These are phyloP conservation scores for Megaptera novaeangliae DNA, from an alignment of 2,113 vertebrate genomes.

Conservation along the genomic window DNA sequence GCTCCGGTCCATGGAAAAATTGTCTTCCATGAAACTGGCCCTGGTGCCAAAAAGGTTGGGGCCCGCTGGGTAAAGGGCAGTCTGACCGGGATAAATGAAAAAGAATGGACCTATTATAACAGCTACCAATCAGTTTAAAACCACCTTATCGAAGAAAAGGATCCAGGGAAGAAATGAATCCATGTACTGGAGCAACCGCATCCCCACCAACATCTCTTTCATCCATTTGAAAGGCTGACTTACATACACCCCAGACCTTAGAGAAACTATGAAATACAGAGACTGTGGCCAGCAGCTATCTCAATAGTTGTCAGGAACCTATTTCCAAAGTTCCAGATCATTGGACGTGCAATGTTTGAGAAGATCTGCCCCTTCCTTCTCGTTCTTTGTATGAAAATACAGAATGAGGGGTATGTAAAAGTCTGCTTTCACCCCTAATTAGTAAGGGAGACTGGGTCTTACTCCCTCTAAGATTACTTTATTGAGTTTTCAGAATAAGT, in stretches of 20 bases:
- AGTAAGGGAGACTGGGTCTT: background rate
- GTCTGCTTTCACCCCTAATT: background rate
- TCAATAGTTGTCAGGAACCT: background rate
- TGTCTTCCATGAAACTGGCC: no score
- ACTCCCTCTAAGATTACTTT: background rate
- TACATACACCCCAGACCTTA: background rate
- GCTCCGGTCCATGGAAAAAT: no score
- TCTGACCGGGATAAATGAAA: background rate
- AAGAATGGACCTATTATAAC: background rate
- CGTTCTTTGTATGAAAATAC: background rate
- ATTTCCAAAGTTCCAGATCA: background rate
- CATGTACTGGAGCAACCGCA: background rate
- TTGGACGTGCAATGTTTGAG: background rate
- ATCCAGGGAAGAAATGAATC: background rate
- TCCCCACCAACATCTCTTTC: background rate
- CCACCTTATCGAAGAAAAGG: background rate
- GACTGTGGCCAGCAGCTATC: background rate
- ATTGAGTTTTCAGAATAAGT: background rate
- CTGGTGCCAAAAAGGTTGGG: no score
- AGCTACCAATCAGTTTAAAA: background rate
- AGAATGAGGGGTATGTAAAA: background rate
- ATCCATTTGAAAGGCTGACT: background rate
- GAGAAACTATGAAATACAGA: background rate
- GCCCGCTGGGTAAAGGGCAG: background rate
- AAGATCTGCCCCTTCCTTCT: background rate